Evolutionary conservation across 2,888 invertebrate species (phyloP).

Genomic region (Ceratothoa steindachneri): DNA sequence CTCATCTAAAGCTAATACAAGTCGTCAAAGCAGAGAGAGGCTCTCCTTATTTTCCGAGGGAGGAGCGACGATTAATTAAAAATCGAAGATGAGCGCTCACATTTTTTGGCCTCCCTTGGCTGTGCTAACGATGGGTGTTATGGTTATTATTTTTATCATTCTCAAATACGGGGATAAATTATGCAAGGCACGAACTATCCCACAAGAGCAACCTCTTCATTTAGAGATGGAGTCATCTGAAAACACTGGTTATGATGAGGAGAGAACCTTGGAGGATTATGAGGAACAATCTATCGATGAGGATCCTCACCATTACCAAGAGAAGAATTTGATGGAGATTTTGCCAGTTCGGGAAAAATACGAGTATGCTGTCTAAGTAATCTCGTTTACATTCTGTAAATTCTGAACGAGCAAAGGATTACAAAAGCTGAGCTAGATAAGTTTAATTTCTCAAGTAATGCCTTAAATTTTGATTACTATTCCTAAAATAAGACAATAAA

Average conservation of each 20-base stretch:
- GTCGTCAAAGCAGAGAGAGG: no score
- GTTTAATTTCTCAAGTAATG: no score
- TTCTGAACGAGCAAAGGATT: no score
- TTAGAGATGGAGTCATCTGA: constrained; percentile 28
- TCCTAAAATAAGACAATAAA: no score
- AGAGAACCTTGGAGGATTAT: not conserved
- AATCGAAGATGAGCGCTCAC: constrained; percentile 63
- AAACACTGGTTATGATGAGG: constrained; percentile 30
- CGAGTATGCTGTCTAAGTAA: not conserved
- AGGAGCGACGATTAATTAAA: not conserved
- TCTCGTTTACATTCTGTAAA: no score
- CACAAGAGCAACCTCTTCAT: constrained; percentile 16
- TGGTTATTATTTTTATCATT: constrained; percentile 67
- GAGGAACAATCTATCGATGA: not conserved
- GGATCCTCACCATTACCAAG: no score
- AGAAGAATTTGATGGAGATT: no score
- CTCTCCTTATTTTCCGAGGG: not conserved
- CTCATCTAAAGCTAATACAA: constrained; percentile 17
- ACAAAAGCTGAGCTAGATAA: no score
- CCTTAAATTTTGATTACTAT: no score
- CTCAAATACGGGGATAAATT: constrained; percentile 69
- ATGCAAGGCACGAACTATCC: constrained; percentile 62
- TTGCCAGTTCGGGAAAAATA: not conserved
- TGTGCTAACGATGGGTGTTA: constrained; percentile 66
- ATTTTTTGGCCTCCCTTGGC: constrained; percentile 74